Conservation (phyloP, 2,113 vertebrate species). For the Bos javanicus region DNA sequence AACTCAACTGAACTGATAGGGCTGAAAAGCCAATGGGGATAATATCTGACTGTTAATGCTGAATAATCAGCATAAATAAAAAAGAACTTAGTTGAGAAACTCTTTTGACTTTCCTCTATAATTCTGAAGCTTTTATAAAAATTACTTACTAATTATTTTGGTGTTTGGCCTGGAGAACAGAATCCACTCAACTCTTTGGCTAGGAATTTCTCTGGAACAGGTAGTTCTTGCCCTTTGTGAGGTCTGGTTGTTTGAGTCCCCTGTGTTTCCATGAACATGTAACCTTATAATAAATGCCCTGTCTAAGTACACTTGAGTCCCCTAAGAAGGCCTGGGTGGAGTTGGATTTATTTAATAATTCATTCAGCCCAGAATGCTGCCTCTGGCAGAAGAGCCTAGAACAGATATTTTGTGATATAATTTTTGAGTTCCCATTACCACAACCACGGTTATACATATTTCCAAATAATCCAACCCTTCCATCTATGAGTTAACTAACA, state of each 20-base stretch:
- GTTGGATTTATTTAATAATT: background rate
- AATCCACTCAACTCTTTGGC: background rate
- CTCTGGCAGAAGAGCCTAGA: background rate
- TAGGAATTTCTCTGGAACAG: background rate
- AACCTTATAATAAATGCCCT: background rate
- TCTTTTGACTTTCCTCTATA: background rate
- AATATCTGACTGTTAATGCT: background rate
- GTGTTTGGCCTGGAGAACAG: background rate
- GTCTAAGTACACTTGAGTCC: background rate
- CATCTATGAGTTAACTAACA: background rate
- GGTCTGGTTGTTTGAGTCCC: background rate
- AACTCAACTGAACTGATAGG: background rate
- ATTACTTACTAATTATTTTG: slow-evolving; percentile 1
- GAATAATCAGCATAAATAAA: background rate
- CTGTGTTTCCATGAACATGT: background rate
- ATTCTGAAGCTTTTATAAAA: background rate
- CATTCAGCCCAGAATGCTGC: background rate
- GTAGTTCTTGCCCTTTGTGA: background rate
- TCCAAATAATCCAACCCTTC: background rate
- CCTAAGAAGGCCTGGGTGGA: background rate
- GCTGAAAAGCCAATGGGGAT: background rate
- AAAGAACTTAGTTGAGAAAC: background rate
- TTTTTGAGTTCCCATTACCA: background rate
- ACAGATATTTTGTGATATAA: background rate
- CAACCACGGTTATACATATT: background rate